Evolutionary conservation across 2,113 vertebrate genomes (phyloP).

Genomic region (Edolisoma coerulescens): DNA sequence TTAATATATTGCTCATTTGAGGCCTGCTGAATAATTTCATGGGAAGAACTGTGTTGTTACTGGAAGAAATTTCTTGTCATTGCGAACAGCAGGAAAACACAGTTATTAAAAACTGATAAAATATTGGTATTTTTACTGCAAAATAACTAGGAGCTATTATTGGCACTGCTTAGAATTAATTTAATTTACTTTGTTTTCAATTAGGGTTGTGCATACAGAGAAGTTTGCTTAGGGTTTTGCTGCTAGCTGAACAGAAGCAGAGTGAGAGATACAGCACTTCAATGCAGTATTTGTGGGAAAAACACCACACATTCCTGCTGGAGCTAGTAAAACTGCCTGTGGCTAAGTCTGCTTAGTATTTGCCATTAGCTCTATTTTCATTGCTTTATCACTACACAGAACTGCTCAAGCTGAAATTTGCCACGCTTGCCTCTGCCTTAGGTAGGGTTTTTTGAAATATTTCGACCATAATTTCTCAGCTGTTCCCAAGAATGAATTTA

Average conservation of each 20-base stretch:
- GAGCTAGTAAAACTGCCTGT: not conserved
- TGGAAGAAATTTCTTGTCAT: not conserved
- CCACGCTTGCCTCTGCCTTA: not conserved
- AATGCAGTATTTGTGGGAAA: not conserved
- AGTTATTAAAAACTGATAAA: conserved; percentile 36
- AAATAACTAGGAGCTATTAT: conserved; percentile 28
- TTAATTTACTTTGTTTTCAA: conserved; percentile 46
- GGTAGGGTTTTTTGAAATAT: not conserved
- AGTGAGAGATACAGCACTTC: not conserved
- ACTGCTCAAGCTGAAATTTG: conserved; percentile 32
- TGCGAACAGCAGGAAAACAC: conserved; percentile 9
- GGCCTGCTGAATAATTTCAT: not conserved
- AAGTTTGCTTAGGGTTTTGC: conserved; percentile 27
- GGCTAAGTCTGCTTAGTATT: conserved; percentile 11
- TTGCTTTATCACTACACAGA: not conserved
- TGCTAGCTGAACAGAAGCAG: not conserved
- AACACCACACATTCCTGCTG: not conserved
- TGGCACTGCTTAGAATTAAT: not conserved
- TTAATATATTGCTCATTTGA: not conserved
- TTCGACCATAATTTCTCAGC: not conserved
- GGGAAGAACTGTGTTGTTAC: not conserved
- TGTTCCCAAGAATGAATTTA: not conserved
- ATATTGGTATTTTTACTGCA: conserved; percentile 8
- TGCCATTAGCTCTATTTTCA: conserved; percentile 20
- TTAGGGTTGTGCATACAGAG: not conserved